Evolutionary conservation across 1,140 invertebrate species (phyloP).

Genomic region (Philopotamus ludificatus): DNA sequence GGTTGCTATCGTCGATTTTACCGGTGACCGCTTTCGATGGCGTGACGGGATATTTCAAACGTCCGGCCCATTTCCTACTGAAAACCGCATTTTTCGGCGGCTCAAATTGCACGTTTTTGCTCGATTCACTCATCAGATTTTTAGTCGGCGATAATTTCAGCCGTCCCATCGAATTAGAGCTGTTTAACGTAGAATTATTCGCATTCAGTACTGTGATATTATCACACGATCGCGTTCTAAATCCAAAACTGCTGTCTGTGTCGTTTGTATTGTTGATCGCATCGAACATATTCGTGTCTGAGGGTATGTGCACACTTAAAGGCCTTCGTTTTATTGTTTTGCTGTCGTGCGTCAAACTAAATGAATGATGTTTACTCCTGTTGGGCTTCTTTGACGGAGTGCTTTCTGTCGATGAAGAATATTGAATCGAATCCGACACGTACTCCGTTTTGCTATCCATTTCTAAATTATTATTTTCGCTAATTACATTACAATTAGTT

Average conservation of each 20-base stretch:
- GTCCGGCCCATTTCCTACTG: slow-evolving; percentile 58
- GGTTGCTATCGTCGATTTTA: slow-evolving; percentile 46
- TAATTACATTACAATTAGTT: slow-evolving; percentile 34
- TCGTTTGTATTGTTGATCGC: slow-evolving; percentile 50
- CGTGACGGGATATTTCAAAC: slow-evolving; percentile 61
- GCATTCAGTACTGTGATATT: slow-evolving; percentile 39
- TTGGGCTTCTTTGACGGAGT: slow-evolving; percentile 47
- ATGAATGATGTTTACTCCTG: slow-evolving; percentile 33
- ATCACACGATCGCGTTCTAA: slow-evolving; percentile 44
- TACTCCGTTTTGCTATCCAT: slow-evolving; percentile 22
- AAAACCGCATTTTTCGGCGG: slow-evolving; percentile 57
- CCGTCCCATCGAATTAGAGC: slow-evolving; percentile 22
- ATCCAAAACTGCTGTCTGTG: slow-evolving; percentile 47
- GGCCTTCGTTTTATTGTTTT: slow-evolving; percentile 47
- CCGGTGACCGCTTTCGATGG: slow-evolving; percentile 52
- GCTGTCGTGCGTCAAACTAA: slow-evolving; percentile 30
- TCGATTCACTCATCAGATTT: slow-evolving; percentile 19
- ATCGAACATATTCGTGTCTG: slow-evolving; percentile 48
- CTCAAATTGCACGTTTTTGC: slow-evolving; percentile 9
- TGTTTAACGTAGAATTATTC: slow-evolving; percentile 24
- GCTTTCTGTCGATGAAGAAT: slow-evolving; percentile 49
- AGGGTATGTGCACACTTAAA: slow-evolving; percentile 52
- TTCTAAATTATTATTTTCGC: slow-evolving; percentile 3
- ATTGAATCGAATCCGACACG: slow-evolving; percentile 26
- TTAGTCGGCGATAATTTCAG: slow-evolving; percentile 37